Percentiles rank a stretch among this genome's conserved stretches.
These are phyloP conservation scores for Brachionus calyciflorus DNA, from an alignment of 1,140 invertebrate species.

Conservation along the genomic window DNA sequence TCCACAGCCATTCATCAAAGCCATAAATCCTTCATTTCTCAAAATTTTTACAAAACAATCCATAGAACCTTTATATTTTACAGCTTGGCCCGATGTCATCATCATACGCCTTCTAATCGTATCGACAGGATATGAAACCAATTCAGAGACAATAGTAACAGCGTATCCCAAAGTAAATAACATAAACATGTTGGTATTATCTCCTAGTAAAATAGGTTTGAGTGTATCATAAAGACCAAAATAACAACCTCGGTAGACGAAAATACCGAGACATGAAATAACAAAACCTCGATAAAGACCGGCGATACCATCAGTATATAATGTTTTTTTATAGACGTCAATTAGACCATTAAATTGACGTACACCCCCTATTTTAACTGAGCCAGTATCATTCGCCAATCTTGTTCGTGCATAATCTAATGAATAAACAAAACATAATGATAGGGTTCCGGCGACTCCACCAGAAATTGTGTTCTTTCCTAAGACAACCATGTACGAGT, in stretches of 20 bases:
- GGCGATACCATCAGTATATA: constrained; percentile 77
- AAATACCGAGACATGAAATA: constrained; percentile 70
- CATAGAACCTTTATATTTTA: constrained; percentile 65
- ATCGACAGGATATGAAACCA: constrained; percentile 90
- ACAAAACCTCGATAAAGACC: constrained; percentile 88
- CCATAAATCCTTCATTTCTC: constrained; percentile 64
- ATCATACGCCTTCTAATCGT: constrained; percentile 88
- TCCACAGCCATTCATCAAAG: constrained; percentile 64
- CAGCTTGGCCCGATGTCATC: constrained; percentile 65
- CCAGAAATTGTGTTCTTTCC: constrained; percentile 76
- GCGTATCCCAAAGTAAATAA: constrained; percentile 76
- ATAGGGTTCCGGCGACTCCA: constrained; percentile 86
- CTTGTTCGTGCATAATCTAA: constrained; percentile 90
- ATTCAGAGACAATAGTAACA: constrained; percentile 80
- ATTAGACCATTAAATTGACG: constrained; percentile 81
- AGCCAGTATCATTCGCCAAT: constrained; percentile 63
- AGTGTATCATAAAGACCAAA: constrained; percentile 92
- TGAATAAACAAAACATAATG: constrained; percentile 88
- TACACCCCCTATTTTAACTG: constrained; percentile 64
- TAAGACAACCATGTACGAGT: constrained; percentile 56
- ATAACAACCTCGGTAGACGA: constrained; percentile 74
- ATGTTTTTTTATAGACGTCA: constrained; percentile 81
- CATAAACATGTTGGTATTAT: constrained; percentile 76
- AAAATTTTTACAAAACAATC: constrained; percentile 64
- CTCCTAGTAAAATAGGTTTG: constrained; percentile 74